phyloP scores from a whole-genome alignment of 1,140 invertebrate species.

The Tenebrio molitor region DNA sequence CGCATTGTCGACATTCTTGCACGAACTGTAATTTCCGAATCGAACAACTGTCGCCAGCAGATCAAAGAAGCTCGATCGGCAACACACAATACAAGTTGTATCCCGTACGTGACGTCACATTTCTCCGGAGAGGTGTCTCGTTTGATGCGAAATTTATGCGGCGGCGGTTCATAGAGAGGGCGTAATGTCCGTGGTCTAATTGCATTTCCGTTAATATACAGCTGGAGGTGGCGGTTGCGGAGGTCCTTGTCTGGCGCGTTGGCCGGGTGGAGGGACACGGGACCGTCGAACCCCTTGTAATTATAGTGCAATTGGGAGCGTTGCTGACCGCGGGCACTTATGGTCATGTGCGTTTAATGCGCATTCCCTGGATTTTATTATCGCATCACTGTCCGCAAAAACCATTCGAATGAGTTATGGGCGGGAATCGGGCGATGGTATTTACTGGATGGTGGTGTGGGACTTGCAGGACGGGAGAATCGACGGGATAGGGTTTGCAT shows the following conservation, averaged over 20 bases:
- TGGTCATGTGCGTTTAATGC: constrained; percentile 59
- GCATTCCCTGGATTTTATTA: constrained; percentile 58
- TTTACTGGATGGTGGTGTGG: background rate
- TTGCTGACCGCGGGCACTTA: constrained; percentile 49
- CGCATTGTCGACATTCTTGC: constrained; percentile 11
- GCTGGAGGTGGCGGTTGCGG: background rate
- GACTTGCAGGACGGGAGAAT: background rate
- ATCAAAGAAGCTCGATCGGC: constrained; percentile 7
- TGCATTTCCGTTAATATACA: constrained; percentile 34
- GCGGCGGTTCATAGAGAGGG: background rate
- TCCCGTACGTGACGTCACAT: no score
- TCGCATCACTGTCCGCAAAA: constrained; percentile 55
- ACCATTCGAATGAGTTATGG: constrained; percentile 44
- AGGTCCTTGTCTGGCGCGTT: background rate
- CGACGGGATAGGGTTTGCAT: no score
- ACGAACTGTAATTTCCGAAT: constrained; percentile 5
- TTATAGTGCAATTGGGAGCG: constrained; percentile 53
- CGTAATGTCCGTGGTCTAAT: constrained; percentile 7
- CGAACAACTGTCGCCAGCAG: constrained; percentile 2
- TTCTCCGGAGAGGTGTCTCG: background rate
- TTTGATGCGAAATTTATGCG: no score
- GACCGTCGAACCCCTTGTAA: constrained; percentile 48
- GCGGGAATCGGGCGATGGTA: constrained; percentile 2
- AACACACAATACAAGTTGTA: no score
- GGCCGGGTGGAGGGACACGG: constrained; percentile 4